Evolutionary conservation across 2,888 invertebrate species (phyloP).

Genomic region (Camponotus fellah): DNA sequence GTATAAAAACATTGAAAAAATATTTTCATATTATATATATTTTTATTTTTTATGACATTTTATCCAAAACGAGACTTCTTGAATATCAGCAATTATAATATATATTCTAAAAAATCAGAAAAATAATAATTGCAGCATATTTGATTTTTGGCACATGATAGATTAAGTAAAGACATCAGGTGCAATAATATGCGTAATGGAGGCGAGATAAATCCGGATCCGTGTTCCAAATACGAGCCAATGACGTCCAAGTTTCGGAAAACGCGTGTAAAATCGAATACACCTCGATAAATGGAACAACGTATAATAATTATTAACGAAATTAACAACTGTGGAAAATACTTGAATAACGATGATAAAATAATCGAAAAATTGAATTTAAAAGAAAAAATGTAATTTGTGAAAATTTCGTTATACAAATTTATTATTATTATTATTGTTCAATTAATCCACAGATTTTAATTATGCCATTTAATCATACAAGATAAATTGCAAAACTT

Average conservation of each 20-base stretch:
- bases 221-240: not conserved
- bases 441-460: conserved; percentile 17
- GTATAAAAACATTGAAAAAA: no score
- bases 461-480: conserved; percentile 30
- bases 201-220: conserved; percentile 21
- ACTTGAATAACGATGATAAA: not conserved
- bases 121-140: not conserved
- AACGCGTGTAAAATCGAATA: not conserved
- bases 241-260: not conserved
- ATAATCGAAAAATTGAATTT: not conserved
- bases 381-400: conserved; percentile 13
- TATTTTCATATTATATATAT: not conserved
- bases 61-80: not conserved
- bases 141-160: not conserved
- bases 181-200: not conserved
- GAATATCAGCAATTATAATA: not conserved
- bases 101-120: not conserved
- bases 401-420: conserved; percentile 21
- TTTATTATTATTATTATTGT: not conserved
- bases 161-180: not conserved
- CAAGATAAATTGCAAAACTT: conserved; percentile 41
- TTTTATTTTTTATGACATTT: not conserved
- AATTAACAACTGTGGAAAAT: not conserved
- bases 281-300: not conserved
- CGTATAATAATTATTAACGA: not conserved